These are phyloP conservation scores for Schizaphis graminum DNA, from an alignment of 2,888 invertebrate genomes.

Conservation along the genomic window DNA sequence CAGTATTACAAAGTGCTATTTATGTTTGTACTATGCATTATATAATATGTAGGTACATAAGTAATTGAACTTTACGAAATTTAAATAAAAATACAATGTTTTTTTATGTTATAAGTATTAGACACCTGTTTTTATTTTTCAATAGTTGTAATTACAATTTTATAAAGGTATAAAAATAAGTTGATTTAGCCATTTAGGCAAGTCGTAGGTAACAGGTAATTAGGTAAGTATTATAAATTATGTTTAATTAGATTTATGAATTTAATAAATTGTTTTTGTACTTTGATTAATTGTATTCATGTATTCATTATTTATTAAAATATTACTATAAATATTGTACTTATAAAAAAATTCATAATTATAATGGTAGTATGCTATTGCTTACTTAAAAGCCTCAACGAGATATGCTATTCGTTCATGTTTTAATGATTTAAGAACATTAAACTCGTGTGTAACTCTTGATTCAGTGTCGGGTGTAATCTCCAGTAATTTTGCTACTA, in stretches of 20 bases:
- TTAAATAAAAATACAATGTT: background rate
- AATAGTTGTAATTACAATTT: background rate
- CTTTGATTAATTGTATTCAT: background rate
- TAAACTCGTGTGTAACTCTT: constrained; percentile 84
- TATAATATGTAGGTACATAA: background rate
- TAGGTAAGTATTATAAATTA: background rate
- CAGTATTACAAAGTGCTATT: too few species aligned
- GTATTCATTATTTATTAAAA: background rate
- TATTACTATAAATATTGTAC: background rate
- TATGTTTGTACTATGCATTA: background rate
- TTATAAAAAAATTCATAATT: background rate
- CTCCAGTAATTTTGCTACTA: constrained; percentile 88
- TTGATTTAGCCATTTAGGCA: background rate
- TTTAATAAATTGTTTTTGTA: background rate
- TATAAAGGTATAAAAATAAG: background rate
- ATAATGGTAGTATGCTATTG: background rate
- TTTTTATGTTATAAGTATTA: background rate
- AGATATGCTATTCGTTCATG: constrained; percentile 90
- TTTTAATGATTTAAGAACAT: constrained; percentile 83
- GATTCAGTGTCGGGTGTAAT: constrained; percentile 77
- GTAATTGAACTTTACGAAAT: background rate
- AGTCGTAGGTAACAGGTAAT: background rate
- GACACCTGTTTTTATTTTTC: background rate
- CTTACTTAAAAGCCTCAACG: constrained; percentile 72
- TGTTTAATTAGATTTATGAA: background rate